Evolutionary conservation across 2,888 invertebrate species (phyloP).

Genomic region (Meta bourneti): DNA sequence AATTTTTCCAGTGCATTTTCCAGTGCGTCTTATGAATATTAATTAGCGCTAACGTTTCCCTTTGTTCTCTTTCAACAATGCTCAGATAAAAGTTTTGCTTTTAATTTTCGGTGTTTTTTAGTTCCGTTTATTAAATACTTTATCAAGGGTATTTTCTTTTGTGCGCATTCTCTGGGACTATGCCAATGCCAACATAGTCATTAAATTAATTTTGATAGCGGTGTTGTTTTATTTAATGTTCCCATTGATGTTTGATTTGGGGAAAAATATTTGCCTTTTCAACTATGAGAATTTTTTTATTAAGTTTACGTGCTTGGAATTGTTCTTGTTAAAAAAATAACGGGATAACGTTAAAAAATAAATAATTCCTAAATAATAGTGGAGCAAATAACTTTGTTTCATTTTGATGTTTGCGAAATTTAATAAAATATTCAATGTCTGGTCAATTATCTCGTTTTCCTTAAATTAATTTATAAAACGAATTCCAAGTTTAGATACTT

Average conservation of each 20-base stretch:
- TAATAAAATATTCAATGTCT: too few relatives aligned
- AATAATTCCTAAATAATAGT: too few relatives aligned
- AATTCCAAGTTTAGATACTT: too few relatives aligned
- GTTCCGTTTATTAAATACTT: constrained; percentile 6
- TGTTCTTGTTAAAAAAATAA: too few relatives aligned
- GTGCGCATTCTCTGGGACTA: background rate
- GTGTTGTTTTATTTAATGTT: constrained; percentile 21
- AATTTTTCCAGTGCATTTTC: constrained; percentile 38
- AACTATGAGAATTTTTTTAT: too few relatives aligned
- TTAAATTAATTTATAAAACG: too few relatives aligned
- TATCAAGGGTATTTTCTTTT: background rate
- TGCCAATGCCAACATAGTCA: background rate
- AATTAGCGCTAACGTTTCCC: constrained; percentile 46
- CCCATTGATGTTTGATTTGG: constrained; percentile 9
- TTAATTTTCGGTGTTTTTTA: constrained; percentile 27
- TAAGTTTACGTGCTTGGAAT: too few relatives aligned
- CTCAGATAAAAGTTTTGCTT: constrained; percentile 44
- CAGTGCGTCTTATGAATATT: constrained; percentile 50
- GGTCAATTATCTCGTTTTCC: too few relatives aligned
- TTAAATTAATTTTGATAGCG: constrained; percentile 28
- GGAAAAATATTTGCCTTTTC: too few relatives aligned
- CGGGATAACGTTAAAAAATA: too few relatives aligned
- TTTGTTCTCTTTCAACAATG: constrained; percentile 25
- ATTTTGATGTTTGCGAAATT: too few relatives aligned
- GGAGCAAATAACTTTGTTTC: too few relatives aligned